phyloP scores from a whole-genome alignment of 2,797 vertebrate genomes.

The Triplophysa yarkandensis region DNA sequence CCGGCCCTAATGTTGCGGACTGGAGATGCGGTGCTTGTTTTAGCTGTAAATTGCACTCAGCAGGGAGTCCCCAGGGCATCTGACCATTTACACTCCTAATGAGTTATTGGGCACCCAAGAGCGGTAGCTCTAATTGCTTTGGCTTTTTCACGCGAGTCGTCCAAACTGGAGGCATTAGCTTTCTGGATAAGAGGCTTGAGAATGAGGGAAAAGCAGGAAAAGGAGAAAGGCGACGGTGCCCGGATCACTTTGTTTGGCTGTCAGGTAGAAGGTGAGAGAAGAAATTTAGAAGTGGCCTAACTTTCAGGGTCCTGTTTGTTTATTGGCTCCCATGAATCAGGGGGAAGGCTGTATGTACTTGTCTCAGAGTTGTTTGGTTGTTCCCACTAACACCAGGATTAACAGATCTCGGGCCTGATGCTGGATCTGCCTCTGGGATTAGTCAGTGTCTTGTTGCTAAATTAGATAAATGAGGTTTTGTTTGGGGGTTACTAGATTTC shows the following conservation, averaged over 20 bases:
- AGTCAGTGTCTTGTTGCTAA: constrained; percentile 2
- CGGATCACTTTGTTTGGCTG: constrained; percentile 31
- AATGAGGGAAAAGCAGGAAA: constrained; percentile 43
- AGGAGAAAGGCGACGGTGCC: constrained; percentile 33
- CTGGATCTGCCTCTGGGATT: background rate
- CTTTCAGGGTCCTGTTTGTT: constrained; percentile 5
- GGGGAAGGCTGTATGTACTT: background rate
- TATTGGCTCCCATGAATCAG: constrained; percentile 1
- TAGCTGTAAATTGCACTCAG: constrained; percentile 62
- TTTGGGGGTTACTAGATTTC: constrained; percentile 22
- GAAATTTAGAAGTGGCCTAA: constrained; percentile 14
- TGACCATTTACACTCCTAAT: constrained; percentile 68
- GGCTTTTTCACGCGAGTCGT: constrained; percentile 60
- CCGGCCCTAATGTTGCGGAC: constrained; percentile 51
- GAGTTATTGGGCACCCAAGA: constrained; percentile 66
- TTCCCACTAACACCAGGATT: constrained; percentile 2
- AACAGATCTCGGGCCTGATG: background rate
- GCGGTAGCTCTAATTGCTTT: constrained; percentile 66
- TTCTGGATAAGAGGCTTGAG: constrained; percentile 35
- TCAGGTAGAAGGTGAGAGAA: constrained; percentile 15
- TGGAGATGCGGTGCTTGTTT: constrained; percentile 55
- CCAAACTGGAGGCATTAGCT: constrained; percentile 54
- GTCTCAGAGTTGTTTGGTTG: background rate
- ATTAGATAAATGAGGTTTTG: constrained; percentile 20
- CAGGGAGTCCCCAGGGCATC: constrained; percentile 58